Conservation (phyloP, 2,113 vertebrate species). For the Pycnonotus jocosus region DNA sequence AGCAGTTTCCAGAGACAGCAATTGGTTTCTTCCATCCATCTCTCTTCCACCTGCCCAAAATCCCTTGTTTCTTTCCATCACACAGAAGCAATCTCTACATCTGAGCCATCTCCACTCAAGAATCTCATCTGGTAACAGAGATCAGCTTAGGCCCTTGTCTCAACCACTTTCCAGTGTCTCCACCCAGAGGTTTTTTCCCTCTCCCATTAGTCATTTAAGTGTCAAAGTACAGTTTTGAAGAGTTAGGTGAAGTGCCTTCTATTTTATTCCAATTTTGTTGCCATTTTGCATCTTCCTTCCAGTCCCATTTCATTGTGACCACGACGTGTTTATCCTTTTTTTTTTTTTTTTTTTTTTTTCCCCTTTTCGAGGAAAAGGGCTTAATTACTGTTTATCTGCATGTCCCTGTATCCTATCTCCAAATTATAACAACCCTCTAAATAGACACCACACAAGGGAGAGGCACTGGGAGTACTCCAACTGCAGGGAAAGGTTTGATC, state of each 20-base stretch:
- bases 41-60: neutral
- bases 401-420: neutral
- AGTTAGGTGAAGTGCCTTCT: neutral
- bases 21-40: neutral
- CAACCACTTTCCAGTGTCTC: neutral
- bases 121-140: fast-evolving
- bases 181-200: neutral
- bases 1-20: neutral
- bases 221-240: neutral
- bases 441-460: neutral
- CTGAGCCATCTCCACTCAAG: neutral
- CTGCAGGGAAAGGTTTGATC: neutral
- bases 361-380: neutral
- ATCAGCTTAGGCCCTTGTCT: neutral
- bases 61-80: neutral
- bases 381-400: neutral
- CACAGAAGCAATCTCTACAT: neutral
- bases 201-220: neutral
- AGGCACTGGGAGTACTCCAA: neutral
- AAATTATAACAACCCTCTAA: neutral
- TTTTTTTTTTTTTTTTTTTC: neutral
- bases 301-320: neutral
- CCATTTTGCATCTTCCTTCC: neutral
- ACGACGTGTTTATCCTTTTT: too few species aligned
- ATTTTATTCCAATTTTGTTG: neutral